Conservation (phyloP, 1,140 invertebrate genomes). For the Ridgeia piscesae region DNA sequence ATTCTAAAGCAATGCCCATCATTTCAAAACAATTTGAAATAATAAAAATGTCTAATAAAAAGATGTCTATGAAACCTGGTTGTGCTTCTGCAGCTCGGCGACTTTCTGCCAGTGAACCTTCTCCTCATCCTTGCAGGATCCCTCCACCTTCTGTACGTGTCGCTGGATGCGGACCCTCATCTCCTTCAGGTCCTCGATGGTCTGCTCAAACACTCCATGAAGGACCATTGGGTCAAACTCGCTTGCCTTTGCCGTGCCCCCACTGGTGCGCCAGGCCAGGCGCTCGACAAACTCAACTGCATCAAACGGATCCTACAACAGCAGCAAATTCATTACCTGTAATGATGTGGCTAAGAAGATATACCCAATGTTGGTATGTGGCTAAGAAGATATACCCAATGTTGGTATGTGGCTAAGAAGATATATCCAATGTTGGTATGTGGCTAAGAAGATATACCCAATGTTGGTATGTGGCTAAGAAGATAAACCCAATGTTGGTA, state of each 20-base stretch:
- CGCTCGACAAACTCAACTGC: conserved; percentile 96
- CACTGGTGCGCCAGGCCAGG: conserved; percentile 89
- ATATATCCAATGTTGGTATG: too few relatives aligned
- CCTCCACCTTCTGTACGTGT: conserved; percentile 84
- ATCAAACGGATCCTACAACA: conserved; percentile 88
- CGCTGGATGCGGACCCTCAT: conserved; percentile 82
- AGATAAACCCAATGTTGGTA: too few relatives aligned
- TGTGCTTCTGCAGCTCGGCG: conserved; percentile 80
- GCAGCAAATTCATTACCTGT: too few relatives aligned
- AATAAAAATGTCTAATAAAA: too few relatives aligned
- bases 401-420: too few relatives aligned
- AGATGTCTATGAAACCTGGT: conserved; percentile 73
- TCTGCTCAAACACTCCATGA: conserved; percentile 88
- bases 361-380: too few relatives aligned
- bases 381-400: too few relatives aligned
- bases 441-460: too few relatives aligned
- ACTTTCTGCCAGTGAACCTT: conserved; percentile 79
- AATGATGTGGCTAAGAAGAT: too few relatives aligned
- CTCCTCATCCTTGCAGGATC: conserved; percentile 82
- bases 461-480: too few relatives aligned
- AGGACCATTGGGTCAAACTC: conserved; percentile 63
- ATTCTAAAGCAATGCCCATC: too few relatives aligned
- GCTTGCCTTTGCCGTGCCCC: conserved; percentile 52
- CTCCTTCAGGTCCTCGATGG: conserved; percentile 79
- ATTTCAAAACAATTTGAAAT: too few relatives aligned